Percentiles rank a stretch among this genome's conserved stretches.
phyloP scores from a whole-genome alignment of 2,113 vertebrate genomes.

The Lepus americanus region DNA sequence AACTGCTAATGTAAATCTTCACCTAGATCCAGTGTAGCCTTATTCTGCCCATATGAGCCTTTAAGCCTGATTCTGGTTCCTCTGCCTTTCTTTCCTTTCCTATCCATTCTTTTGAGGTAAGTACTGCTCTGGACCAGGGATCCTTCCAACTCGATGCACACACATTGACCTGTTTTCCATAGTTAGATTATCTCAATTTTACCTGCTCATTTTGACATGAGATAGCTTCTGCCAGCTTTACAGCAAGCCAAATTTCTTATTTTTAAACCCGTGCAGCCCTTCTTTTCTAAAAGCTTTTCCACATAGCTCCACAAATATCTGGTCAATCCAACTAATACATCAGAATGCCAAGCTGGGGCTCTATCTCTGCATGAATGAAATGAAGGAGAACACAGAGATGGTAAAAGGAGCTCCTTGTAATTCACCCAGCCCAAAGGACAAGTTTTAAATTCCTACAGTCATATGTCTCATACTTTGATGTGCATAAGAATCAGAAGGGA shows the following conservation, averaged over 20 bases:
- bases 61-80: neutral
- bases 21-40: neutral
- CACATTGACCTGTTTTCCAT: neutral
- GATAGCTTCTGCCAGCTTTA: neutral
- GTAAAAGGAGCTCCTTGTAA: neutral
- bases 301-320: neutral
- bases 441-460: neutral
- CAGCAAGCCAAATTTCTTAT: neutral
- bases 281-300: neutral
- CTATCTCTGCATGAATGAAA: neutral
- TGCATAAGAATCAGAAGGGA: neutral
- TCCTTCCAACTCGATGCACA: neutral
- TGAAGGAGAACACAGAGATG: neutral
- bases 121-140: neutral
- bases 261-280: neutral
- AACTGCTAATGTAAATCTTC: neutral
- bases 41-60: neutral
- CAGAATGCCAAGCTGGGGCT: neutral
- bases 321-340: neutral
- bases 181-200: neutral
- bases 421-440: neutral
- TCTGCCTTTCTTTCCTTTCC: neutral
- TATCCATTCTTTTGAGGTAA: neutral
- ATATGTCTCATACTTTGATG: neutral
- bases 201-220: neutral